phyloP scores from a whole-genome alignment of 1,140 invertebrate genomes.

The Drosophila rufa region DNA sequence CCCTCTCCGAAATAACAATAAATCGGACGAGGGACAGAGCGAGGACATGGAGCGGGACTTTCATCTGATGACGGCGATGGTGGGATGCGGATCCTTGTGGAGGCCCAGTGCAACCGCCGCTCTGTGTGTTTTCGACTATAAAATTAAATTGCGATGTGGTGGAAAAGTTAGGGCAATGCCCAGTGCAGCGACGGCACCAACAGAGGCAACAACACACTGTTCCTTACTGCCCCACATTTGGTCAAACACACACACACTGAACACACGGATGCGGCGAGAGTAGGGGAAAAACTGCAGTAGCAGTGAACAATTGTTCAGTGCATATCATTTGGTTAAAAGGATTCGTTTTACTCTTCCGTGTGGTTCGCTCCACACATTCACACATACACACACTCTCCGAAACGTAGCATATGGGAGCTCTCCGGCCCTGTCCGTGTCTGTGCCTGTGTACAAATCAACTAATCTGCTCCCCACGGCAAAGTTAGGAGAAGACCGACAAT shows the following conservation, averaged over 20 bases:
- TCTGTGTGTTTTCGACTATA: constrained; percentile 83
- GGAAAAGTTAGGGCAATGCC: constrained; percentile 77
- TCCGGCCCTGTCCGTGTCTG: constrained; percentile 14
- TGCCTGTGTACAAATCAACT: constrained; percentile 74
- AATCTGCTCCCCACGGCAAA: constrained; percentile 83
- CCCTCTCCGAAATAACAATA: constrained; percentile 63
- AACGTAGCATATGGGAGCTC: not conserved
- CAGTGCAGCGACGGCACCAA: constrained; percentile 45
- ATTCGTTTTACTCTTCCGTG: constrained; percentile 76
- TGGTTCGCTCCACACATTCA: constrained; percentile 26
- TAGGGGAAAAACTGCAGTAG: constrained; percentile 45
- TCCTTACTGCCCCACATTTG: constrained; percentile 81
- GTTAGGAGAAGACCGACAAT: constrained; percentile 83
- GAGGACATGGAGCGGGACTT: not conserved
- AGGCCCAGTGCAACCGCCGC: constrained; percentile 60
- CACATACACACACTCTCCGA: constrained; percentile 3
- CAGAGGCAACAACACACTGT: constrained; percentile 58
- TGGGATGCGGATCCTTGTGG: constrained; percentile 24
- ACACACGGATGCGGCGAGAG: constrained; percentile 13
- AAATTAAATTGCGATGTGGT: constrained; percentile 82
- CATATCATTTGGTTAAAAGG: constrained; percentile 82
- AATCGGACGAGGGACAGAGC: constrained; percentile 30
- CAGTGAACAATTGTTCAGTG: constrained; percentile 78
- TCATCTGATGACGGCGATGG: constrained; percentile 6
- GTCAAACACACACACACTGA: constrained; percentile 48